Evolutionary conservation across 2,113 vertebrate species (phyloP).

Genomic region (Rhinoptilus africanus): DNA sequence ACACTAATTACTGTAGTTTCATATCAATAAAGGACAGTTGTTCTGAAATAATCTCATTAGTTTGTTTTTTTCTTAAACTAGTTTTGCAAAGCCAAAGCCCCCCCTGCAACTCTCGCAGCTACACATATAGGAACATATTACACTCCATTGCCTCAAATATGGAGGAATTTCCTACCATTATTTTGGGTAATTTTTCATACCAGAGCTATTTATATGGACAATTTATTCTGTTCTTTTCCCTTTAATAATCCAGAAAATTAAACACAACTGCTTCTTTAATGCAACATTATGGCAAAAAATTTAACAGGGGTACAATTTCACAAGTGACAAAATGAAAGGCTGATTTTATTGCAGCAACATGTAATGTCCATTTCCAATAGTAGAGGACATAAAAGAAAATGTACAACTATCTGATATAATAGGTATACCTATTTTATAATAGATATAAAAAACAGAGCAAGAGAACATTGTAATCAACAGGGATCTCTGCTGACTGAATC

Average conservation of each 20-base stretch:
- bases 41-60: neutral
- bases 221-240: neutral
- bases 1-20: neutral
- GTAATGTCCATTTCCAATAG: neutral
- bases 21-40: neutral
- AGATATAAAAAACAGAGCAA: neutral
- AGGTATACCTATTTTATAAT: neutral
- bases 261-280: neutral
- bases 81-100: neutral
- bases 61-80: neutral
- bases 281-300: neutral
- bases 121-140: neutral
- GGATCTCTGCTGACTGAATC: neutral
- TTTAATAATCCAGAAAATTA: slow-evolving; percentile 29
- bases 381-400: neutral
- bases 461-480: neutral
- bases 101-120: neutral
- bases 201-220: neutral
- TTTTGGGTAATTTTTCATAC: neutral
- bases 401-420: neutral
- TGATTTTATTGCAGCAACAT: neutral
- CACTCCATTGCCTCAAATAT: neutral
- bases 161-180: neutral
- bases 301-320: neutral
- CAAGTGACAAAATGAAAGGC: neutral